phyloP scores from a whole-genome alignment of 2,888 invertebrate species.

The Lysandra bellargus region DNA sequence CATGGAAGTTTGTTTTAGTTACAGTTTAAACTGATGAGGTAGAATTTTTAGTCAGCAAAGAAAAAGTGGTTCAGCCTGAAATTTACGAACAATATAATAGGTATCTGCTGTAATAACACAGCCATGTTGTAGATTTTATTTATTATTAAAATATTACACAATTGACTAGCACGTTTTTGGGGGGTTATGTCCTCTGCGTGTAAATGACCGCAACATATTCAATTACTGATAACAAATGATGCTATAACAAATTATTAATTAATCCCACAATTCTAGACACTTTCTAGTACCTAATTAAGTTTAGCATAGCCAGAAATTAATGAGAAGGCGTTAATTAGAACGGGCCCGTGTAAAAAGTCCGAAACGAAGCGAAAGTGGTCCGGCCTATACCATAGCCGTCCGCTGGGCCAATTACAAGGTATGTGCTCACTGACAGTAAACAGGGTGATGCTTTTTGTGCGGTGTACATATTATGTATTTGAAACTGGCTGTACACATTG shows the following conservation, averaged over 20 bases:
- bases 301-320: constrained; percentile 12
- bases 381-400: constrained; percentile 62
- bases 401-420: constrained; percentile 76
- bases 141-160: too few relatives aligned
- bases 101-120: too few relatives aligned
- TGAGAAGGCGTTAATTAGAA: constrained; percentile 27
- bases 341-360: constrained; percentile 24
- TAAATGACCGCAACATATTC: neutral
- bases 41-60: neutral
- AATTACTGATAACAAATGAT: neutral
- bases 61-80: too few relatives aligned
- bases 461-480: too few relatives aligned
- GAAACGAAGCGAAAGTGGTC: constrained; percentile 65
- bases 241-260: neutral
- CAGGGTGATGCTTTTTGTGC: constrained; percentile 52
- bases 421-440: constrained; percentile 59
- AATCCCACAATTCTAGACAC: neutral
- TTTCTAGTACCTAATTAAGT: constrained; percentile 7
- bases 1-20: neutral
- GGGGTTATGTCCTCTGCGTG: neutral
- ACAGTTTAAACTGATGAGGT: too few relatives aligned
- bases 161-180: too few relatives aligned
- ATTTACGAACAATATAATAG: neutral
- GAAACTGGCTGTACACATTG: neutral
- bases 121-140: too few relatives aligned